phyloP scores from a whole-genome alignment of 1,140 invertebrate species.

The Bombus cullumanus region DNA sequence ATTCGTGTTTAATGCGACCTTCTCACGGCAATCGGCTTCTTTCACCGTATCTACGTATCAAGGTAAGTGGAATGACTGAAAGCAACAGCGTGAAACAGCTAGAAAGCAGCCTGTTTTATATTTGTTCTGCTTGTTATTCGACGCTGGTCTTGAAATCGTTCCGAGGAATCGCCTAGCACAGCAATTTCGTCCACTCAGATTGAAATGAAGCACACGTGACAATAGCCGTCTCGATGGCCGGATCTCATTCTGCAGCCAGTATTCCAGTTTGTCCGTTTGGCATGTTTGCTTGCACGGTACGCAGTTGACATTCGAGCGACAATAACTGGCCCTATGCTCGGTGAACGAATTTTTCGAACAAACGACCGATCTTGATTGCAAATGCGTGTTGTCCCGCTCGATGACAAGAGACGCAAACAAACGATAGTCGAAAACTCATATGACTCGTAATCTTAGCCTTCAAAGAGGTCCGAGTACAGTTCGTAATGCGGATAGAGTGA shows the following conservation, averaged over 20 bases:
- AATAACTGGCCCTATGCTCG: constrained; percentile 1
- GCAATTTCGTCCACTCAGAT: constrained; percentile 9
- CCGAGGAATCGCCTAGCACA: not conserved
- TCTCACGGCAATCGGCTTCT: not conserved
- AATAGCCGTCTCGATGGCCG: constrained; percentile 43
- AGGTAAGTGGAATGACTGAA: constrained; percentile 31
- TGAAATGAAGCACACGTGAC: constrained; percentile 30
- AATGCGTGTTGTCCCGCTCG: not conserved
- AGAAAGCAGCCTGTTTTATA: not conserved
- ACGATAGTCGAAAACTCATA: not conserved
- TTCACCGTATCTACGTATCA: not conserved
- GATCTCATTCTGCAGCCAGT: constrained; percentile 34
- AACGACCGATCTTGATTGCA: not conserved
- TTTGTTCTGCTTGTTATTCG: not conserved
- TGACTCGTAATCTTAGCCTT: not conserved
- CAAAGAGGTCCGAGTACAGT: not conserved
- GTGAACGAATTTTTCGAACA: constrained; percentile 5
- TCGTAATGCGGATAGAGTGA: not conserved
- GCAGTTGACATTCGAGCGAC: constrained; percentile 18
- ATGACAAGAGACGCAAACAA: not conserved
- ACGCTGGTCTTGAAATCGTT: not conserved
- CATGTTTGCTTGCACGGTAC: not conserved
- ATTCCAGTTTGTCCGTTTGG: not conserved
- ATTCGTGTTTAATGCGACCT: not conserved
- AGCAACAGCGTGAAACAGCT: not conserved